Conservation (phyloP, 2,888 invertebrate species). For the Aleiodes leptofemur region DNA sequence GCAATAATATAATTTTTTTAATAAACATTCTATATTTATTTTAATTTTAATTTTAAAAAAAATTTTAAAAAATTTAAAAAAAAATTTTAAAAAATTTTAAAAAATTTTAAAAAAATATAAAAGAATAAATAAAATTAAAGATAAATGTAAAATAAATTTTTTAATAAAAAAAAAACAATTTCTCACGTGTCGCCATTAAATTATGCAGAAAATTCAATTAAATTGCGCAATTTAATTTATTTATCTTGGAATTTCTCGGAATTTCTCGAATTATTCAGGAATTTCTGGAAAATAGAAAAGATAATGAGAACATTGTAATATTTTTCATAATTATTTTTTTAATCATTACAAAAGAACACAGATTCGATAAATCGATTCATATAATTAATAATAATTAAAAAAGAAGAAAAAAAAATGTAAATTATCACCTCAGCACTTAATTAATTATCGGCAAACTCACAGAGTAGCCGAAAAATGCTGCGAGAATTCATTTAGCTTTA, state of each 20-base stretch:
- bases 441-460: too few relatives aligned
- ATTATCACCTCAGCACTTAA: conserved; percentile 21
- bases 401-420: conserved; percentile 21
- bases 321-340: conserved; percentile 24
- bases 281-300: neutral
- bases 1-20: neutral
- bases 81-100: too few relatives aligned
- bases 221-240: too few relatives aligned
- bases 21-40: too few relatives aligned
- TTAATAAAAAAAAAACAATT: neutral
- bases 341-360: conserved; percentile 45
- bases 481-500: neutral
- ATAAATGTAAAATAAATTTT: neutral
- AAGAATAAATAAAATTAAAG: neutral
- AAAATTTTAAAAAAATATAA: too few relatives aligned
- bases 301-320: neutral
- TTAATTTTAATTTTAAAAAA: too few relatives aligned
- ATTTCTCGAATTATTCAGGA: too few relatives aligned
- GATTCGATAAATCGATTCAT: conserved; percentile 4
- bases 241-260: too few relatives aligned
- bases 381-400: conserved; percentile 3
- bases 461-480: too few relatives aligned
- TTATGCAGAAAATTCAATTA: too few relatives aligned
- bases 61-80: too few relatives aligned
- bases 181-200: too few relatives aligned